phyloP scores from a whole-genome alignment of 2,888 invertebrate genomes.

The Himalopsyche tibetana region DNA sequence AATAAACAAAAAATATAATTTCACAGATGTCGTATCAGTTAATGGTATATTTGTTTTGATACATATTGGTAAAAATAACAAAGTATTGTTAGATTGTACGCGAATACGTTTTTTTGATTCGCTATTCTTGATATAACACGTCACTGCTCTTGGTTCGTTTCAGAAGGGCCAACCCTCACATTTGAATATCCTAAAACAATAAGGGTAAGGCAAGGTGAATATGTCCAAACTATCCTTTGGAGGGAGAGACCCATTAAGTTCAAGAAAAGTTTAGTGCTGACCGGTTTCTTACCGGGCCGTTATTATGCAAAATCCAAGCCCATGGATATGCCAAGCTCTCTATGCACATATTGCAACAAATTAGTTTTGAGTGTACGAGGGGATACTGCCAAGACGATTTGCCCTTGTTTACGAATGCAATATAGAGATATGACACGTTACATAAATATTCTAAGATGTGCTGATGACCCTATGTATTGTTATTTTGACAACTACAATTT shows the following conservation, averaged over 20 bases:
- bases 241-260: slow-evolving; percentile 48
- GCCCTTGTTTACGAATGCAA: neutral
- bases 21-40: no score
- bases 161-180: slow-evolving; percentile 59
- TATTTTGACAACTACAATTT: no score
- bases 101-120: neutral
- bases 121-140: neutral
- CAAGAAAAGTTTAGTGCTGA: slow-evolving; percentile 61
- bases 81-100: no score
- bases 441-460: no score
- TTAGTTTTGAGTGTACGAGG: slow-evolving; percentile 77
- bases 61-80: no score
- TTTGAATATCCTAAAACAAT: slow-evolving; percentile 66
- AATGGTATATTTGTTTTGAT: no score
- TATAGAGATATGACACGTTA: neutral
- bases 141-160: neutral
- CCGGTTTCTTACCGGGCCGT: slow-evolving; percentile 67
- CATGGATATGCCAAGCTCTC: slow-evolving; percentile 67
- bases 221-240: slow-evolving; percentile 32
- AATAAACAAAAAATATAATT: no score
- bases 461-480: no score
- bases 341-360: slow-evolving; percentile 80
- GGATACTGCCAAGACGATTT: slow-evolving; percentile 67
- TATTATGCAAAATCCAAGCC: slow-evolving; percentile 76
- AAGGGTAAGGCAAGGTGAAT: slow-evolving; percentile 62